Evolutionary conservation across 2,888 invertebrate genomes (phyloP).

Genomic region (Ophion ellenae): DNA sequence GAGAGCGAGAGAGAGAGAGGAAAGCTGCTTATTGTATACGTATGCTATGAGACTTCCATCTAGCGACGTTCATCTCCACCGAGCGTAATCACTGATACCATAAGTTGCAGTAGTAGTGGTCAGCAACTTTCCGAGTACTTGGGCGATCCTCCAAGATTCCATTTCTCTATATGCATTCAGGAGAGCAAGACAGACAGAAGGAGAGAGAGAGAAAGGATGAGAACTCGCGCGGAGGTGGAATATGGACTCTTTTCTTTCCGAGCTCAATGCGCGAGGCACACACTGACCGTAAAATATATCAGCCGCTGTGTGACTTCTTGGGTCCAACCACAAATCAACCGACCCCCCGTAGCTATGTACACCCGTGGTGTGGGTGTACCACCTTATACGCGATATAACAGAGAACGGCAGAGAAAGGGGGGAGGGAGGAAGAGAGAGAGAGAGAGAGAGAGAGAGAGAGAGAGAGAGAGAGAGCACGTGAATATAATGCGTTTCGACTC

Average conservation of each 20-base stretch:
- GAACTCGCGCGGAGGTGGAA: slow-evolving; percentile 68
- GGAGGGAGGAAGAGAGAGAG: slow-evolving; percentile 28
- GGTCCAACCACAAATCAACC: slow-evolving; percentile 83
- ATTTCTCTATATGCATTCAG: slow-evolving; percentile 4
- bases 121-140: slow-evolving; percentile 9
- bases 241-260: slow-evolving; percentile 58
- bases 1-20: no score
- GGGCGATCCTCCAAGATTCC: not conserved
- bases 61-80: slow-evolving; percentile 27
- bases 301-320: slow-evolving; percentile 83
- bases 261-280: slow-evolving; percentile 68
- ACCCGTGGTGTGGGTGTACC: slow-evolving; percentile 76
- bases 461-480: slow-evolving; percentile 27
- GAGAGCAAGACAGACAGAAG: slow-evolving; percentile 24
- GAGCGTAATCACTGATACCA: slow-evolving; percentile 42
- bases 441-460: slow-evolving; percentile 13
- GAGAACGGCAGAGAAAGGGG: slow-evolving; percentile 29
- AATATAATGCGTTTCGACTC: slow-evolving; percentile 42
- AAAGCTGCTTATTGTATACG: not conserved
- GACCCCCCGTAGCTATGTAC: slow-evolving; percentile 81
- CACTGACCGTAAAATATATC: slow-evolving; percentile 83
- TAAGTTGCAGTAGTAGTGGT: slow-evolving; percentile 24
- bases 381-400: slow-evolving; percentile 64
- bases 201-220: slow-evolving; percentile 18
- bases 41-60: slow-evolving; percentile 28